Base-by-base conservation (phyloP, 2,797 vertebrate genomes). In the Oreochromis mossambicus region DNA sequence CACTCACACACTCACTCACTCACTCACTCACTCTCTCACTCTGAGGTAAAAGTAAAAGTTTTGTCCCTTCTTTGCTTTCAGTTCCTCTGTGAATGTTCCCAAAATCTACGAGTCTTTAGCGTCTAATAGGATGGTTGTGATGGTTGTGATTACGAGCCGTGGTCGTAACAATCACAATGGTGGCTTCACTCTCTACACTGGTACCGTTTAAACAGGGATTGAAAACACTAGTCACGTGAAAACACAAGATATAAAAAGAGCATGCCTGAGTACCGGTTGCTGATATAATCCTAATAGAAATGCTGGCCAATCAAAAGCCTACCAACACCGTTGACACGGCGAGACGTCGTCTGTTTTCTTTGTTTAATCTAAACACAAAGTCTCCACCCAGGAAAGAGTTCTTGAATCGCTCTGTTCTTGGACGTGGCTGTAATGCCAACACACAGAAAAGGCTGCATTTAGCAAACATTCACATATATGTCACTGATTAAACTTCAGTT, bases 1-100 rank as follows among this genome's bases (percentile, higher is more conserved):
- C 5, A 0, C 5, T 0, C 11, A 2, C 4, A 0, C 0, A 36
- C 34, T 9, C 48, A 14, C 14, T 13, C 13, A 46, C 13, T 6
- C 13, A 10, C 34, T 3, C 34, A 8, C 34, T 8, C 34, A 36
- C 34, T 8, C 34, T 2, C 34, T 1, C 34, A 8, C 46, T 6
- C 48, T 8, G 63, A 41, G 63, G 63, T 41, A 68, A 41, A 11
- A 4, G 56, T 32, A 24, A 34, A 36, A 3, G 56, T 66, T 66
- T 8, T 13, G 61, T 68, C 36, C 36, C n/a, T 41, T 68, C 12
- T 14, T 68, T 41, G 63, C 19, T 41, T 21, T 24, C 61, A 21
- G 11, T 38, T 68, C n/a, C 36, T 9, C 61, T 3, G 55, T 17
- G 36, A 24, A 4, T 11, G 7, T 8, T 41, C 36, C n/a, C 12